phyloP scores from a whole-genome alignment of 1,140 invertebrate species.

The Bombus waltoni region DNA sequence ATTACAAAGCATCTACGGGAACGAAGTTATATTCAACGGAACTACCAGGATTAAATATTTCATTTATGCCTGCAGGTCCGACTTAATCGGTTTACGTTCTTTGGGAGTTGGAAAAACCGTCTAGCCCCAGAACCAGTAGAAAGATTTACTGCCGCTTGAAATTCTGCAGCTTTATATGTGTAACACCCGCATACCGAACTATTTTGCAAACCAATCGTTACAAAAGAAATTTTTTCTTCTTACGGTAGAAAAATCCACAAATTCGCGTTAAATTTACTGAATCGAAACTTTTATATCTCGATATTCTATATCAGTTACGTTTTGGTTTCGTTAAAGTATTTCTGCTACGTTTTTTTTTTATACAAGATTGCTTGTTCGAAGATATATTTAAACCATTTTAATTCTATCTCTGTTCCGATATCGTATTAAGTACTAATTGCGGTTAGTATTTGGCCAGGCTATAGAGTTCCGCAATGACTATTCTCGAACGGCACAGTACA shows the following conservation, averaged over 20 bases:
- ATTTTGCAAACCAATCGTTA: constrained; percentile 16
- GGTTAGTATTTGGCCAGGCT: constrained; percentile 63
- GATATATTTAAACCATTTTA: background rate
- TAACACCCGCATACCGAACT: background rate
- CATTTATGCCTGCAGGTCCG: constrained; percentile 48
- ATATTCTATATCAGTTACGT: background rate
- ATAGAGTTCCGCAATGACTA: constrained; percentile 62
- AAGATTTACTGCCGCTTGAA: constrained; percentile 46
- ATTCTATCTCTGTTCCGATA: background rate
- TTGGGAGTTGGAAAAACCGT: constrained; percentile 47
- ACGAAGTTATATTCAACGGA: constrained; percentile 32
- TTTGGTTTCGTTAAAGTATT: background rate
- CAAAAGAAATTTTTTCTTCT: background rate
- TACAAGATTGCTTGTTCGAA: background rate
- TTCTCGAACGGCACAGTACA: constrained; percentile 32
- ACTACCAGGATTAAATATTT: constrained; percentile 48
- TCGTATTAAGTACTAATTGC: constrained; percentile 47
- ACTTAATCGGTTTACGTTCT: constrained; percentile 58
- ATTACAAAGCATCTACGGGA: constrained; percentile 36
- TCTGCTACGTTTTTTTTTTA: background rate
- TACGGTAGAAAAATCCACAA: background rate
- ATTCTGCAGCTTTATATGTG: constrained; percentile 28
- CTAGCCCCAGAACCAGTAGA: constrained; percentile 28
- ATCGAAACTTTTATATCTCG: background rate
- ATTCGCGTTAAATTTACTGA: no score